Base-by-base conservation (phyloP, 2,888 invertebrate species). In the Beris morrisii region DNA sequence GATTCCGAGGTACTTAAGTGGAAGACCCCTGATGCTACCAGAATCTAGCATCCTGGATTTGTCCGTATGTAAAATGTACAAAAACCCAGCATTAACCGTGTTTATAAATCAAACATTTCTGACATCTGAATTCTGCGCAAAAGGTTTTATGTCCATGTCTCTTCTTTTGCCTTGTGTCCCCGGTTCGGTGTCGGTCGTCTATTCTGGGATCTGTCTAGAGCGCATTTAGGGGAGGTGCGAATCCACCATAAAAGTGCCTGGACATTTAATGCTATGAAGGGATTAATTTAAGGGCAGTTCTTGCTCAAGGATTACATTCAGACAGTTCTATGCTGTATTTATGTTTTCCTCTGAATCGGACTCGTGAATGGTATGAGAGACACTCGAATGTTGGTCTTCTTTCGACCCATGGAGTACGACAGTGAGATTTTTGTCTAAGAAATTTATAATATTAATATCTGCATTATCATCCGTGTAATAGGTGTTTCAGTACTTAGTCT, bases 61-160 rank as follows among this genome's bases (percentile, higher is more conserved):
- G 65, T 64, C 64, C 64, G 66, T 66, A 69, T 69, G 69, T 66
- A 69, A 69, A 69, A 67, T 61, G 64, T 67, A 67, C 66, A 69
- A 69, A 67, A 69, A 66, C 69, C 38, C 61, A 66, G 70, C 69
- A 69, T 69, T 69, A 69, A 69, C 69, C 67, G 70, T 71, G 70
- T 70, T 71, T 71, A 71, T 71, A 71, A 71, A 71, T 71, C 71
- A 71, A 71, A 71, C 63, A 70, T 67, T 71, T 71, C 67, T 71
- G 71, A 71, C 71, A 71, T 69, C 66, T 70, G 69, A 70, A 69
- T 70, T 70, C 70, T 70, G 69, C 69, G 71, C 69, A 69, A 69
- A 22, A 69, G 64, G 69, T 67, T 70, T 69, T 68, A 65, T 65
- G 52, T 65, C 50, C 58, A 57, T 56, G 38, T n/a, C 15, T 32